These are phyloP conservation scores for Lutraria lutraria DNA, from an alignment of 2,888 invertebrate genomes.

Conservation along the genomic window DNA sequence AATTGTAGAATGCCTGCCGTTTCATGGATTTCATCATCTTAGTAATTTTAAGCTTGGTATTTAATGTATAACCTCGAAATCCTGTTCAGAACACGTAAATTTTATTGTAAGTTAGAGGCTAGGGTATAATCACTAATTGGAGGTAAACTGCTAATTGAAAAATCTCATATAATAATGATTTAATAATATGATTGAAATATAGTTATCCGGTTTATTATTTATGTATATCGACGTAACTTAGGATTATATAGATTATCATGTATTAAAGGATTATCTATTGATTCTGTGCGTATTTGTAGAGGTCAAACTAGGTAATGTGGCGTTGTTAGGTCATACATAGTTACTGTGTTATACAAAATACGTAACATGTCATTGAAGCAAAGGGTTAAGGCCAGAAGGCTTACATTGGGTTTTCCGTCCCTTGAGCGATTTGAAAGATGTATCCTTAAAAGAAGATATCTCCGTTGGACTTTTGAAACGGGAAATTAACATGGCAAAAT, in stretches of 20 bases:
- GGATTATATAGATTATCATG: background rate
- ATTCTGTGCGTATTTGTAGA: background rate
- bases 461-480: too few species aligned
- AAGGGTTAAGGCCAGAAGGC: background rate
- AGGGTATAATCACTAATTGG: too few species aligned
- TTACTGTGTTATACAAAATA: background rate
- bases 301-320: background rate
- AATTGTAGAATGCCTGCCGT: too few species aligned
- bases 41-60: too few species aligned
- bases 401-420: background rate
- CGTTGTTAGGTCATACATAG: background rate
- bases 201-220: slow-evolving; percentile 15
- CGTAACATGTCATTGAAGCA: background rate
- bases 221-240: slow-evolving; percentile 37
- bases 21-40: too few species aligned
- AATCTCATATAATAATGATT: background rate
- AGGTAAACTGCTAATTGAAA: too few species aligned
- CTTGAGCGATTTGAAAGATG: too few species aligned
- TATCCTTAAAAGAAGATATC: too few species aligned
- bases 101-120: too few species aligned
- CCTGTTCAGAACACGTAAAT: too few species aligned
- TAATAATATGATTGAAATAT: slow-evolving; percentile 9
- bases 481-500: too few species aligned
- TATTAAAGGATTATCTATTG: background rate
- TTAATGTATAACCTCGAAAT: too few species aligned